phyloP scores from a whole-genome alignment of 1,140 invertebrate species.

The Oscheius sp. region DNA sequence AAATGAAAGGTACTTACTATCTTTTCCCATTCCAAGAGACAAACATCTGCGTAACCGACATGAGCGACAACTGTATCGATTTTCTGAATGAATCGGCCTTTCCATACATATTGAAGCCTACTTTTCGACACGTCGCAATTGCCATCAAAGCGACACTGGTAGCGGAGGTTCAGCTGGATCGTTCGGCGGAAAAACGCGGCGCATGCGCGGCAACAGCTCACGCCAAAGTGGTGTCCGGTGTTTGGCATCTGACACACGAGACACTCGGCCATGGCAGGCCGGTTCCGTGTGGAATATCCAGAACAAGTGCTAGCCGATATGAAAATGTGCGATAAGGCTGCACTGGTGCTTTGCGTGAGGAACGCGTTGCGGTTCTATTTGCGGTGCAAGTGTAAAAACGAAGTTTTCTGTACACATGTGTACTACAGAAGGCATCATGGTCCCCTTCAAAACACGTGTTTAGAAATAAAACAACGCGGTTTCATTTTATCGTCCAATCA shows the following conservation, averaged over 20 bases:
- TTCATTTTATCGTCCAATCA: no score
- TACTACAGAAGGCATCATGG: no score
- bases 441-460: no score
- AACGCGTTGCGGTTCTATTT: no score
- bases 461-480: no score
- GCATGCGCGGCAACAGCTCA: conserved; percentile 33
- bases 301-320: neutral
- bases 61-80: conserved; percentile 23
- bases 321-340: neutral
- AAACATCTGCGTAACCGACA: conserved; percentile 22
- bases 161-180: conserved; percentile 21
- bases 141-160: conserved; percentile 32
- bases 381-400: no score
- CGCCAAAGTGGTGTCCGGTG: conserved; percentile 31
- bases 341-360: no score
- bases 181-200: conserved; percentile 36
- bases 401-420: no score
- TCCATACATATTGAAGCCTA: conserved; percentile 3
- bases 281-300: neutral
- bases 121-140: conserved; percentile 36
- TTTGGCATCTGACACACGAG: conserved; percentile 30
- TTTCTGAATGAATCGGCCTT: conserved; percentile 19
- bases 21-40: conserved; percentile 16
- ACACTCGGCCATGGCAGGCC: neutral
- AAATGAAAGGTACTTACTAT: conserved; percentile 17